Base-by-base conservation (phyloP, 2,888 invertebrate genomes). In the Anarsia innoxiella region DNA sequence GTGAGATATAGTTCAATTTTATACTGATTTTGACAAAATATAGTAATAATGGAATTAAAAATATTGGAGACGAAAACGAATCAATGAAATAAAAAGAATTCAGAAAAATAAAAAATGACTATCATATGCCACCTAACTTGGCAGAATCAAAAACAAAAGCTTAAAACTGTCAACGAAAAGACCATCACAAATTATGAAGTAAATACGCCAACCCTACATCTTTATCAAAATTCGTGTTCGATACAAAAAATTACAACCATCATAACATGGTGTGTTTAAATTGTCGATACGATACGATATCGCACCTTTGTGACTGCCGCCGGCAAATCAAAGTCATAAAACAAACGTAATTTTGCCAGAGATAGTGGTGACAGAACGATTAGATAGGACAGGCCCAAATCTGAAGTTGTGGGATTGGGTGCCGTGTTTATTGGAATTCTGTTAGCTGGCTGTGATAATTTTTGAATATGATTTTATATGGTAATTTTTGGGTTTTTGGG, bases 281-380 rank as follows among this genome's bases (percentile, higher is more conserved):
- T 69, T 66, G 57, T 64, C 68, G 72, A 70, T 66, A 59, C 33
- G 59, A 53, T 66, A 71, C 60, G 64, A 51, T 69, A 70, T 63
- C 66, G 49, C 44, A 52, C 69, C 78, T 83, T 84, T 83, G 82
- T 78, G 58, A 65, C 59, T 50, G 69, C 79, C 79, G 82, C 66
- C 69, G 59, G 58, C 69, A 84, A 84, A 84, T 84, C 84, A 84
- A 70, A 82, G 82, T 65, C 71, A 71, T 84, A 84, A 84, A 84
- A 84, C 82, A 83, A 74, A 73, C 70, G 75, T 78, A 82, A 84
- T 83, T 83, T 82, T 56, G 76, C 66, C 59, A 52, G 57, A 62
- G 78, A 80, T 80, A 82, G 45, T 72, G 65, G 60, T 46, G 10
- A 19, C 15, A 28, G 40, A 29, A 23, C 42, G 80, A 80, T 84